These are phyloP conservation scores for Drosophila teissieri DNA, from an alignment of 1,140 invertebrate genomes.

Conservation along the genomic window DNA sequence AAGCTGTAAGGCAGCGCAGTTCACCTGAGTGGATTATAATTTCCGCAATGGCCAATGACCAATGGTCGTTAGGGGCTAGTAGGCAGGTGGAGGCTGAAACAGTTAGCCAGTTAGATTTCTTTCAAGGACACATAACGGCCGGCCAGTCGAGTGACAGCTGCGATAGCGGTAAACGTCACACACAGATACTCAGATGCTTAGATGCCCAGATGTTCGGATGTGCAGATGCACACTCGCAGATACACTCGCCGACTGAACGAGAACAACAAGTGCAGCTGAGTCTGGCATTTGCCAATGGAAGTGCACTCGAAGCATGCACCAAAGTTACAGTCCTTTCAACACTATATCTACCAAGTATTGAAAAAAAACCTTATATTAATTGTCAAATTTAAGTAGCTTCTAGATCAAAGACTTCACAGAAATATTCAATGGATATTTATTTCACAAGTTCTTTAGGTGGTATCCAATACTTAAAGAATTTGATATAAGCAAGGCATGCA, in stretches of 20 bases:
- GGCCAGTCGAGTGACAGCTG: constrained; percentile 55
- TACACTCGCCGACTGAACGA: constrained; percentile 20
- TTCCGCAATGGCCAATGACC: constrained; percentile 25
- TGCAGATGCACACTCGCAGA: constrained; percentile 29
- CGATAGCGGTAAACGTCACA: constrained; percentile 67
- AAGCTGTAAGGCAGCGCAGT: not conserved
- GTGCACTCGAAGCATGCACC: constrained; percentile 24
- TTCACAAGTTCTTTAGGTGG: too few species aligned
- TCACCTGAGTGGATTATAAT: constrained; percentile 38
- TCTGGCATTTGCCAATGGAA: constrained; percentile 20
- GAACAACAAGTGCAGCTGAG: constrained; percentile 63
- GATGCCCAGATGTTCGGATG: constrained; percentile 25
- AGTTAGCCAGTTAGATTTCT: constrained; percentile 67
- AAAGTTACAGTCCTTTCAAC: not conserved
- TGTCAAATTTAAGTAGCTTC: too few species aligned
- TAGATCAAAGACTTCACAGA: too few species aligned
- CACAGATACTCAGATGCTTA: constrained; percentile 36
- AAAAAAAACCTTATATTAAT: too few species aligned
- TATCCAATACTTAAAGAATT: too few species aligned
- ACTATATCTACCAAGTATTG: too few species aligned
- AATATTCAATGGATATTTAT: too few species aligned
- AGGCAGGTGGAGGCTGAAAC: constrained; percentile 45
- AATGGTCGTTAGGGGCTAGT: constrained; percentile 7
- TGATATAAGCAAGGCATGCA: too few species aligned
- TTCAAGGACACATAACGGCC: constrained; percentile 77